Evolutionary conservation across 2,888 invertebrate species (phyloP).

Genomic region (Empis stercorea): DNA sequence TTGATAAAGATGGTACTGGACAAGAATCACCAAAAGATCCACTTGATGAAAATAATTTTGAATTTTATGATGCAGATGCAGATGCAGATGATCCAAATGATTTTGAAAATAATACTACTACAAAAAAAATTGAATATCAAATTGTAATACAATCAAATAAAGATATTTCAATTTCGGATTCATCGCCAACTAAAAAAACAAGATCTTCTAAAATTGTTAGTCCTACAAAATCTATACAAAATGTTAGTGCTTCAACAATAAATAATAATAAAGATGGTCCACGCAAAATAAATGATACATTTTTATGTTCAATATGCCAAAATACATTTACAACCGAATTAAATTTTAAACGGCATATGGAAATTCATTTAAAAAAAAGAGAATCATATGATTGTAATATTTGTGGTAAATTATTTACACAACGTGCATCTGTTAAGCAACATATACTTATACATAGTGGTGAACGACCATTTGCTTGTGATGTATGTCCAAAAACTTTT

Average conservation of each 20-base stretch:
- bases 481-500: slow-evolving; percentile 6
- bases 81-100: too few species aligned
- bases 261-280: neutral
- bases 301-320: slow-evolving; percentile 5
- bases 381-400: slow-evolving; percentile 7
- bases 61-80: too few species aligned
- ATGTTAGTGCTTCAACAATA: neutral
- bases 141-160: too few species aligned
- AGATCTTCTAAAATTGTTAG: too few species aligned
- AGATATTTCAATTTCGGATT: too few species aligned
- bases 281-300: neutral
- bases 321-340: slow-evolving; percentile 8
- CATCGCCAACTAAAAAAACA: too few species aligned
- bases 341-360: slow-evolving; percentile 8
- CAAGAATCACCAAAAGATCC: too few species aligned
- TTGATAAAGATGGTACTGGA: too few species aligned
- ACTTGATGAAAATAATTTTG: too few species aligned
- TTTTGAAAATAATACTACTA: too few species aligned
- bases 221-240: too few species aligned
- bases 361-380: slow-evolving; percentile 5
- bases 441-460: slow-evolving; percentile 10
- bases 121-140: too few species aligned
- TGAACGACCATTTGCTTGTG: slow-evolving; percentile 8
- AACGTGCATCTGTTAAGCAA: slow-evolving; percentile 7
- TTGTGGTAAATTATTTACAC: slow-evolving; percentile 8